A percentile compares a stretch with the other conserved stretches of the same genome.
Evolutionary conservation across 2,797 vertebrate species (phyloP).

Genomic region (Nyctibius grandis): DNA sequence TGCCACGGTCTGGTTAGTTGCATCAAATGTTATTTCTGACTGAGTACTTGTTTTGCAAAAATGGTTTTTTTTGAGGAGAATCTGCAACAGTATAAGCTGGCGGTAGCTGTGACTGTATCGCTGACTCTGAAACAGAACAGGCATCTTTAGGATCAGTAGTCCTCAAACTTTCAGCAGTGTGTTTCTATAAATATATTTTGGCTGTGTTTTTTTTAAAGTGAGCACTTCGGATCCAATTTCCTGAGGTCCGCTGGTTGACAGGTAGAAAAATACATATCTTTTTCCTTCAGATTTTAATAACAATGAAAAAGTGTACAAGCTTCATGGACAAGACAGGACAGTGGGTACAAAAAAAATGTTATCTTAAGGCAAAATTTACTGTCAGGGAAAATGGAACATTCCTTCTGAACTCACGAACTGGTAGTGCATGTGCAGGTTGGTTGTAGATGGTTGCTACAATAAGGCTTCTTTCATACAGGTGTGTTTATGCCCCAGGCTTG

Average conservation of each 20-base stretch:
- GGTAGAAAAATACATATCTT: constrained; percentile 41
- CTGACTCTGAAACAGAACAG: constrained; percentile 4
- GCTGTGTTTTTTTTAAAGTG: constrained; percentile 15
- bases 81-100: constrained; percentile 24
- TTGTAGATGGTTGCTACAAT: constrained; percentile 87
- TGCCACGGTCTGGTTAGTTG: neutral
- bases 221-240: constrained; percentile 14
- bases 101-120: neutral
- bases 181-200: constrained; percentile 60
- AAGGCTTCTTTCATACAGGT: constrained; percentile 96
- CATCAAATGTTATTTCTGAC: neutral
- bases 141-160: constrained; percentile 34
- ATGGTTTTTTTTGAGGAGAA: neutral
- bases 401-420: constrained; percentile 76
- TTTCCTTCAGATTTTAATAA: constrained; percentile 72
- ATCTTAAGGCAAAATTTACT: constrained; percentile 82
- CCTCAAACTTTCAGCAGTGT: constrained; percentile 37
- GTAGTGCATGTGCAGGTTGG: constrained; percentile 84
- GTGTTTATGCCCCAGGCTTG: constrained; percentile 97
- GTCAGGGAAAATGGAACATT: constrained; percentile 75
- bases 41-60: neutral
- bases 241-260: constrained; percentile 52
- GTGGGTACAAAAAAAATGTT: constrained; percentile 72
- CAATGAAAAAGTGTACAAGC: constrained; percentile 71
- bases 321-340: constrained; percentile 72